Conservation (phyloP, 2,113 vertebrate genomes). For the Donacobius atricapilla region DNA sequence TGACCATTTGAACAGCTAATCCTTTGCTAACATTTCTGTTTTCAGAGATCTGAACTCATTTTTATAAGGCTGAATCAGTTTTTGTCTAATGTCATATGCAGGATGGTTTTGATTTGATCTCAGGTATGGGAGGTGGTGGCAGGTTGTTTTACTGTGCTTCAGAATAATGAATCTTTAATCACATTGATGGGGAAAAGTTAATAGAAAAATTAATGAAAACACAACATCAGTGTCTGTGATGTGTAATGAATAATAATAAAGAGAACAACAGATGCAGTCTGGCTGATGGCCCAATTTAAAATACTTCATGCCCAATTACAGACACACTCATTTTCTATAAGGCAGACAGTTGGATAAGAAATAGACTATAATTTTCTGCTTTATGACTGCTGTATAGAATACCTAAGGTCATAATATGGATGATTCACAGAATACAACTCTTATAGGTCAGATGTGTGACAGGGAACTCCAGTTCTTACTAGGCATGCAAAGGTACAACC, state of each 20-base stretch:
- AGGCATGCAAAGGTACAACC: not conserved
- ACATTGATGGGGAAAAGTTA: constrained; percentile 51
- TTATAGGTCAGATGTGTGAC: not conserved
- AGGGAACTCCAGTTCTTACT: not conserved
- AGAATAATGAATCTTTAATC: constrained; percentile 65
- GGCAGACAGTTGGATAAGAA: not conserved
- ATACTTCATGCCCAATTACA: constrained; percentile 59
- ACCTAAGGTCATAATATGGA: not conserved
- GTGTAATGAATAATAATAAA: constrained; percentile 27
- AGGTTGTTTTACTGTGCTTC: constrained; percentile 19
- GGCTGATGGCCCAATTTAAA: constrained; percentile 45
- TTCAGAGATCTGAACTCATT: not conserved
- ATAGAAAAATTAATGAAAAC: constrained; percentile 68
- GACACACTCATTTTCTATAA: constrained; percentile 21
- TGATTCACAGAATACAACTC: not conserved
- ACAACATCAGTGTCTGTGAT: not conserved
- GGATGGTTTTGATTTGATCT: constrained; percentile 5
- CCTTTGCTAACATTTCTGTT: not conserved
- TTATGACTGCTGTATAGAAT: not conserved
- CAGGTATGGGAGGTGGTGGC: not conserved
- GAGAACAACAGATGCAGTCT: constrained; percentile 32
- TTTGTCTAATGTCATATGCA: not conserved
- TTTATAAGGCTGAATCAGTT: not conserved
- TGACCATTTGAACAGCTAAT: constrained; percentile 40
- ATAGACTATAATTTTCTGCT: constrained; percentile 7